phyloP scores from a whole-genome alignment of 2,888 invertebrate species.

The Linnaemya vulpina region DNA sequence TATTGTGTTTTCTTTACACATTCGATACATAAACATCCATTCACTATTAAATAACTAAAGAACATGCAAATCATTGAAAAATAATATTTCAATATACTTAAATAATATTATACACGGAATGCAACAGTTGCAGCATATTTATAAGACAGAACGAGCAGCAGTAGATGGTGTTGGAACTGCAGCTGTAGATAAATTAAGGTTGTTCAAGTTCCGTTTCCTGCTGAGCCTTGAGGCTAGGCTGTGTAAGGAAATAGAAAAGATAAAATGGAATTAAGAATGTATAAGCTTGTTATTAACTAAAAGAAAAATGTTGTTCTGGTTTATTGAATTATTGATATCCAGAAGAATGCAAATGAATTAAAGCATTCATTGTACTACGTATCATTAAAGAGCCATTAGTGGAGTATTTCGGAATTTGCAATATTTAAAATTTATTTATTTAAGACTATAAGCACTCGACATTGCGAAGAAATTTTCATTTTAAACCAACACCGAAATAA shows the following conservation, averaged over 20 bases:
- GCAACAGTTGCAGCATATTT: conserved; percentile 29
- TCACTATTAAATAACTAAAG: conserved; percentile 58
- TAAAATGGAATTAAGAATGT: background rate
- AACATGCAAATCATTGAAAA: conserved; percentile 65
- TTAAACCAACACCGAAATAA: no score
- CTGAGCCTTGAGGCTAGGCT: conserved; percentile 80
- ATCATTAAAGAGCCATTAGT: no score
- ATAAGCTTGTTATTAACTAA: background rate
- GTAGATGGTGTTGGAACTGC: conserved; percentile 14
- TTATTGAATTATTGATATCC: background rate
- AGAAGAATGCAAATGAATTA: background rate
- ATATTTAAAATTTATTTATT: no score
- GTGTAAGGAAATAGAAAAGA: conserved; percentile 20
- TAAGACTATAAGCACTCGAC: no score
- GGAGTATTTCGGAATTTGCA: no score
- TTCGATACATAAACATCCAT: background rate
- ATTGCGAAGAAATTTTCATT: no score
- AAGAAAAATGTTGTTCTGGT: background rate
- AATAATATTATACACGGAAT: background rate
- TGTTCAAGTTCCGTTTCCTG: conserved; percentile 77
- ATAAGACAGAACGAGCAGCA: background rate
- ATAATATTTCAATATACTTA: conserved; percentile 15
- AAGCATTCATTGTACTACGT: no score
- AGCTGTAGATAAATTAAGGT: conserved; percentile 60
- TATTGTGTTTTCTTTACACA: background rate